These are phyloP conservation scores for Pedicia rivosa DNA, from an alignment of 2,888 invertebrate genomes.

Conservation along the genomic window DNA sequence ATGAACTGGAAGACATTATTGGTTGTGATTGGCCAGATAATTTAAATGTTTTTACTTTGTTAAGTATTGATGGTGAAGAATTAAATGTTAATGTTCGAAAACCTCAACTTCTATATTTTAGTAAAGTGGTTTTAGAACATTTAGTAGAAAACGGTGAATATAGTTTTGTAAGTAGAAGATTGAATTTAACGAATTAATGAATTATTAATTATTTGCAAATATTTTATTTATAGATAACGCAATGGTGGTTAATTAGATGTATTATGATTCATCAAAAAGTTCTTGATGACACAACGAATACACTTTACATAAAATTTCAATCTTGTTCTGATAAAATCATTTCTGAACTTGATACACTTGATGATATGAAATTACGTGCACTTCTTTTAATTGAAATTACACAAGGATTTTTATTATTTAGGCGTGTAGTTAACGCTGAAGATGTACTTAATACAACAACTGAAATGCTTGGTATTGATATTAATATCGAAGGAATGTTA, in stretches of 20 bases:
- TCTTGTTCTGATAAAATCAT: conserved; percentile 14
- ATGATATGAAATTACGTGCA: conserved; percentile 27
- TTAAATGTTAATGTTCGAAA: conserved; percentile 44
- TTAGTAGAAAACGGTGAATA: conserved; percentile 21
- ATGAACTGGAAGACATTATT: conserved; percentile 30
- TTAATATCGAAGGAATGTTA: conserved; percentile 58
- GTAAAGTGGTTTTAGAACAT: conserved; percentile 29
- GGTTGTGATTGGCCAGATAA: conserved; percentile 30
- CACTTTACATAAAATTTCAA: conserved; percentile 36
- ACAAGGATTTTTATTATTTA: conserved; percentile 57
- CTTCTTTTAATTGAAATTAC: conserved; percentile 36
- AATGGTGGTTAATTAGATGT: conserved; percentile 56
- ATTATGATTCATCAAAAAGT: conserved; percentile 58
- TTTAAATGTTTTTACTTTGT: conserved; percentile 24
- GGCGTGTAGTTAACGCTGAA: conserved; percentile 52
- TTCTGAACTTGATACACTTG: conserved; percentile 19
- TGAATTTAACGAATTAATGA: conserved; percentile 27
- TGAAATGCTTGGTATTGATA: conserved; percentile 43
- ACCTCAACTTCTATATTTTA: conserved; percentile 31
- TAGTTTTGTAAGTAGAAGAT: conserved; percentile 17
- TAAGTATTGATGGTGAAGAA: conserved; percentile 49
- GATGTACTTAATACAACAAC: conserved; percentile 48
- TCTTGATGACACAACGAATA: conserved; percentile 57
- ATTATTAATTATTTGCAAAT: conserved; percentile 18
- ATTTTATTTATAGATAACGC: conserved; percentile 15